phyloP scores from a whole-genome alignment of 2,797 vertebrate species.

The Sciurus carolinensis region DNA sequence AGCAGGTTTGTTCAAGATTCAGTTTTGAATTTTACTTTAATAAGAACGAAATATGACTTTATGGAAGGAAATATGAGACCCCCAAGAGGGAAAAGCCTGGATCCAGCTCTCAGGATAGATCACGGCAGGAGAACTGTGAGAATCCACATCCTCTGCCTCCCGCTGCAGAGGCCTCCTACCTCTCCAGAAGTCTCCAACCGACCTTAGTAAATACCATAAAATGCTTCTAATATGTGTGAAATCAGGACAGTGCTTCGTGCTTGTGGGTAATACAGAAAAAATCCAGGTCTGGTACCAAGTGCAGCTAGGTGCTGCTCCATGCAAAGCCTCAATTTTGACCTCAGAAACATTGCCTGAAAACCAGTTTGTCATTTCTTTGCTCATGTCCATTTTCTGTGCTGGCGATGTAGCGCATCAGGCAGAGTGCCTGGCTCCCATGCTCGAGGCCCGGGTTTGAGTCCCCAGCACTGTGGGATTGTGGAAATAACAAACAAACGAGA shows the following conservation, averaged over 20 bases:
- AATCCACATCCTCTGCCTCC: neutral
- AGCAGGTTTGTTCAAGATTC: neutral
- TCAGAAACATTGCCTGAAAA: neutral
- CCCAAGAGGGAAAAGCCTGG: neutral
- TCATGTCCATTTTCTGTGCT: neutral
- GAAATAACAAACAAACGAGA: no score
- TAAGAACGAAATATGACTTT: slow-evolving; percentile 60
- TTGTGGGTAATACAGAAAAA: neutral
- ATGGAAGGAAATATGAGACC: neutral
- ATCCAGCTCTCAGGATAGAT: neutral
- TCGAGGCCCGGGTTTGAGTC: no score
- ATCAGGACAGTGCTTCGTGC: neutral
- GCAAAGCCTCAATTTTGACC: neutral
- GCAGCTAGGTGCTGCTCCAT: neutral
- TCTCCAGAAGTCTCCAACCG: neutral
- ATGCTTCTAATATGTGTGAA: neutral
- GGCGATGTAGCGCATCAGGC: no score
- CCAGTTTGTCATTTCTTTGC: neutral
- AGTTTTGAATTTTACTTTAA: slow-evolving; percentile 62
- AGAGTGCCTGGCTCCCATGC: no score
- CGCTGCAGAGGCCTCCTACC: neutral
- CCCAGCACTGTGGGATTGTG: no score
- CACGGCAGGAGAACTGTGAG: neutral
- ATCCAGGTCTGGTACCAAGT: no score
- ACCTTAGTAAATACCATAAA: neutral